These are phyloP conservation scores for Aspidapion aeneum DNA, from an alignment of 2,888 invertebrate genomes.

Conservation along the genomic window DNA sequence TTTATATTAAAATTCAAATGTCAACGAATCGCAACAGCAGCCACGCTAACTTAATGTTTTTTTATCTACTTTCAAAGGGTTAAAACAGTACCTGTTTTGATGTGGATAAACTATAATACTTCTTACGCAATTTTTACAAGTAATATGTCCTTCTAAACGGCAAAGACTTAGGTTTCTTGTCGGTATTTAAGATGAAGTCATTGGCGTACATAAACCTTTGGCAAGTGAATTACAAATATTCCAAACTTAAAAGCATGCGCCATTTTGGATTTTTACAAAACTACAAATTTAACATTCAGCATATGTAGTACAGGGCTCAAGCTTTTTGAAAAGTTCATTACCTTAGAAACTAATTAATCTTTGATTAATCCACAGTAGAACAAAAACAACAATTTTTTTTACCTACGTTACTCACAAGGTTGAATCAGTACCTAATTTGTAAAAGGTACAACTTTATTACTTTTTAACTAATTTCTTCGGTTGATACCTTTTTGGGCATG, in stretches of 20 bases:
- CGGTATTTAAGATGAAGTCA: neutral
- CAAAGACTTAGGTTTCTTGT: too few species aligned
- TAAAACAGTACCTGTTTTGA: too few species aligned
- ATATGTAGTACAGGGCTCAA: neutral
- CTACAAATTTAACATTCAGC: neutral
- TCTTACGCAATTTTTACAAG: too few species aligned
- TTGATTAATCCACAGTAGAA: neutral
- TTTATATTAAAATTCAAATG: too few species aligned
- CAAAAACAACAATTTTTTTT: neutral
- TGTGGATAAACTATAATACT: too few species aligned
- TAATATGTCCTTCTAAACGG: too few species aligned
- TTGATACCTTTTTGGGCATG: neutral
- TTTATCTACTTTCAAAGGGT: too few species aligned
- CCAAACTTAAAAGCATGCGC: too few species aligned
- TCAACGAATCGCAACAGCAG: too few species aligned
- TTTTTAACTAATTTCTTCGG: neutral
- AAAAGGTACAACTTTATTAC: neutral
- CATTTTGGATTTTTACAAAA: too few species aligned
- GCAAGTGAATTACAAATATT: neutral
- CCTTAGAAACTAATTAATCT: neutral
- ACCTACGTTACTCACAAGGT: neutral
- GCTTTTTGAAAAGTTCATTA: neutral
- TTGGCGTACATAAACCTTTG: neutral
- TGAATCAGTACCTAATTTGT: neutral
- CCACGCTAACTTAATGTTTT: too few species aligned